Evolutionary conservation across 2,797 vertebrate species (phyloP).

Genomic region (Chelonia mydas): DNA sequence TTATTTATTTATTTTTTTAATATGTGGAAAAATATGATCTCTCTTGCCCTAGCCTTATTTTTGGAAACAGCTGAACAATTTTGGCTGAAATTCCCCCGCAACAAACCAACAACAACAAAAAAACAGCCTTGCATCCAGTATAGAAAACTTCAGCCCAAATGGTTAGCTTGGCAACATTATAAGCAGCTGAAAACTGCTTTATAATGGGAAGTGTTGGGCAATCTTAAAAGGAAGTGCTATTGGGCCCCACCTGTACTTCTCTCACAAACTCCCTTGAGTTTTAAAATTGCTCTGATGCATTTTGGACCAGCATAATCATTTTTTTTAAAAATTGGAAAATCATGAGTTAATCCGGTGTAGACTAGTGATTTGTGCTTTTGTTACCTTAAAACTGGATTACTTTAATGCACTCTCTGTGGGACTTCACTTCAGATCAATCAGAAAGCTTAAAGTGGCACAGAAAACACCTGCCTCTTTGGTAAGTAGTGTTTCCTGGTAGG

Average conservation of each 20-base stretch:
- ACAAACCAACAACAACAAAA: no score
- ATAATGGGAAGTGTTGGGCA: background rate
- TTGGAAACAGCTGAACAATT: background rate
- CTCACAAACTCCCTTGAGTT: background rate
- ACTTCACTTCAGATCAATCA: background rate
- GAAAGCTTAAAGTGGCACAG: background rate
- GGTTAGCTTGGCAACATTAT: slow-evolving; percentile 6
- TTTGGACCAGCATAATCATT: background rate
- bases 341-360: background rate
- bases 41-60: background rate
- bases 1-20: no score
- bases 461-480: background rate
- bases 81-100: background rate
- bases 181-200: background rate
- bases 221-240: background rate
- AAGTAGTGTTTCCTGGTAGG: background rate
- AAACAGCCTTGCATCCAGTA: background rate
- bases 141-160: background rate
- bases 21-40: background rate
- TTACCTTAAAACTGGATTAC: background rate
- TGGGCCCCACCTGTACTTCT: background rate
- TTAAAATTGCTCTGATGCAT: background rate
- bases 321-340: background rate
- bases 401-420: background rate
- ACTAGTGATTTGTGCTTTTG: background rate